Percentiles rank a stretch among this genome's conserved stretches.
These are phyloP conservation scores for Malurus cyaneus DNA, from an alignment of 2,113 vertebrate genomes.

Conservation along the genomic window DNA sequence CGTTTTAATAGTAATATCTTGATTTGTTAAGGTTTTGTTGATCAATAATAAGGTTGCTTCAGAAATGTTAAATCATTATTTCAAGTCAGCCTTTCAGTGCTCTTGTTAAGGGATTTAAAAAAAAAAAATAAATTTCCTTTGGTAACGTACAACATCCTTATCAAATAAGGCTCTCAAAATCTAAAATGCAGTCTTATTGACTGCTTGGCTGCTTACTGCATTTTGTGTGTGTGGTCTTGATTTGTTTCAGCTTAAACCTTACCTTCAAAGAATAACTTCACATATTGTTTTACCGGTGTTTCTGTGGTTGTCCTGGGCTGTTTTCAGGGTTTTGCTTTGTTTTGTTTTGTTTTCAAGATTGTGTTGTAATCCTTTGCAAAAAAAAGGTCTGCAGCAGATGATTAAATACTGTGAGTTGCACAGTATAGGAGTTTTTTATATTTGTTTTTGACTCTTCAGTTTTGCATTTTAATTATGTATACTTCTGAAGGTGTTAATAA, in stretches of 20 bases:
- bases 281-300: neutral
- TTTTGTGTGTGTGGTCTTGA: neutral
- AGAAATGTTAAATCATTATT: neutral
- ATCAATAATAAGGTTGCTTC: neutral
- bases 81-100: neutral
- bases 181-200: neutral
- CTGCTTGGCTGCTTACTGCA: neutral
- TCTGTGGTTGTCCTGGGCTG: neutral
- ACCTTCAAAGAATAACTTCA: neutral
- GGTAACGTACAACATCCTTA: neutral
- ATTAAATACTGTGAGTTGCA: neutral
- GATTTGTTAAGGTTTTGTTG: neutral
- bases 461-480: neutral
- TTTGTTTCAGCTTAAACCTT: neutral
- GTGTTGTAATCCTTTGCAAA: neutral
- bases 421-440: neutral
- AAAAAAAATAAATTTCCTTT: neutral
- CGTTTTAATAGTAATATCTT: neutral
- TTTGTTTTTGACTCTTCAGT: neutral
- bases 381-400: neutral
- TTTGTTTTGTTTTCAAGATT: neutral
- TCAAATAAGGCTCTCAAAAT: neutral
- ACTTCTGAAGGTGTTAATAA: slow-evolving; percentile 26
- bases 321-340: neutral
- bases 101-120: neutral